Evolutionary conservation across 2,888 invertebrate genomes (phyloP).

Genomic region (Drosophila putrida): DNA sequence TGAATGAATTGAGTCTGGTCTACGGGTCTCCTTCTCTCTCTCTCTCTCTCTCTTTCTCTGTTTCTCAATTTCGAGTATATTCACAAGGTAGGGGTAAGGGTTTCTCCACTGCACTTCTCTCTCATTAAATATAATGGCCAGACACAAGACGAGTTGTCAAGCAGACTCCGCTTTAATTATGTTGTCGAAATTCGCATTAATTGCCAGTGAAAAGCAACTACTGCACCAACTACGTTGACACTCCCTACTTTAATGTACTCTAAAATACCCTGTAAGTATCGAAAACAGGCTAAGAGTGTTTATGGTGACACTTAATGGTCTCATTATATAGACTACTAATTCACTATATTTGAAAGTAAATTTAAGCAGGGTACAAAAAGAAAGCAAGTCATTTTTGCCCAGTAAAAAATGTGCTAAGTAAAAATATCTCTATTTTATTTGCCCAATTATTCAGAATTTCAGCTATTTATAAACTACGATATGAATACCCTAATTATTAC

Average conservation of each 20-base stretch:
- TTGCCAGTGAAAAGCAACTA: conserved; percentile 69
- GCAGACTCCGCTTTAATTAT: conserved; percentile 71
- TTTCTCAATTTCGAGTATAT: background rate
- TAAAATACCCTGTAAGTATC: conserved; percentile 12
- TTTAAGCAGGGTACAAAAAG: no score
- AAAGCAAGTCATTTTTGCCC: no score
- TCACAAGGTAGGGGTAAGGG: conserved; percentile 8
- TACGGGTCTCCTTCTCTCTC: conserved; percentile 27
- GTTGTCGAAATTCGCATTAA: conserved; percentile 81
- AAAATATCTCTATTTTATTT: no score
- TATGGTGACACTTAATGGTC: no score
- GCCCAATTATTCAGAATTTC: no score
- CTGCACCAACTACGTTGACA: conserved; percentile 23
- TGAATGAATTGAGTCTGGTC: conserved; percentile 72
- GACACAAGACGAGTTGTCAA: conserved; percentile 67
- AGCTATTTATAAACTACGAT: no score
- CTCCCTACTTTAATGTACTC: conserved; percentile 14
- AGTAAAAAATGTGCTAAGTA: no score
- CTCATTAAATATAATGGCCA: conserved; percentile 74
- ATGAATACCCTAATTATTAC: no score
- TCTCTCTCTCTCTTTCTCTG: conserved; percentile 2
- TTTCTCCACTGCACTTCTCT: conserved; percentile 39
- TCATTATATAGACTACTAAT: no score
- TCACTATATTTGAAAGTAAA: no score
- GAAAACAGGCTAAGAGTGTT: background rate